Base-by-base conservation (phyloP, 2,888 invertebrate genomes). In the Drosophila melanosoma region DNA sequence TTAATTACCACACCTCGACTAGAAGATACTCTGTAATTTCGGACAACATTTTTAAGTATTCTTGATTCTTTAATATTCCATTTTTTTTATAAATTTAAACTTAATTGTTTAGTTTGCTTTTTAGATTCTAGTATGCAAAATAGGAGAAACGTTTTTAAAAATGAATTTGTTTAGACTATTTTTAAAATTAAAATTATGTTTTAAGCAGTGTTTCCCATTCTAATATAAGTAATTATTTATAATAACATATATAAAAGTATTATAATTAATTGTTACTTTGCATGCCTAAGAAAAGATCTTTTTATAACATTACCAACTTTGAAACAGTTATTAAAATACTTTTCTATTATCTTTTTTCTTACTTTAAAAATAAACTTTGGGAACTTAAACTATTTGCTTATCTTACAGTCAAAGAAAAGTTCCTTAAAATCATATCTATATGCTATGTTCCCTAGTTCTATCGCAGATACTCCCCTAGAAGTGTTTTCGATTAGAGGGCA, bases 1-100 rank as follows among this genome's bases (percentile, higher is more conserved):
- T 1, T 12, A 35, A 12, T 35, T 33, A 23, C 12, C 11, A 0
- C 15, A 4, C 1, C 0, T 2, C 10, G 61, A 61, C 75, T 68
- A 5, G 0, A 0, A 20, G 20, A 74, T 65, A 61, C 80, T 38
- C 69, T 69, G n/a, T 52, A 36, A 6, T 0, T n/a, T 11, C n/a
- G 36, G 1, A 23, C 5, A 35, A 5, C 5, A 11, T n/a, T 32
- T 20, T 6, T 32, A 1, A 11, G 1, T 7, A 10, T 33, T 29
- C 29, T 29, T 35, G 10, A 10, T 38, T 7, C 23, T 17, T 2
- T 1, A 1, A 26, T 26, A n/a, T 11, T 17, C 29, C 6, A 7
- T 10, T 8, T 35, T 5, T n/a, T 20, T 20, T 20, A 32, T 3
- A 32, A 40, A 3, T 26, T 29, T 36, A 5, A 11, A 6, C n/a